Conservation (phyloP, 2,888 invertebrate genomes). For the Aethes cnicana region DNA sequence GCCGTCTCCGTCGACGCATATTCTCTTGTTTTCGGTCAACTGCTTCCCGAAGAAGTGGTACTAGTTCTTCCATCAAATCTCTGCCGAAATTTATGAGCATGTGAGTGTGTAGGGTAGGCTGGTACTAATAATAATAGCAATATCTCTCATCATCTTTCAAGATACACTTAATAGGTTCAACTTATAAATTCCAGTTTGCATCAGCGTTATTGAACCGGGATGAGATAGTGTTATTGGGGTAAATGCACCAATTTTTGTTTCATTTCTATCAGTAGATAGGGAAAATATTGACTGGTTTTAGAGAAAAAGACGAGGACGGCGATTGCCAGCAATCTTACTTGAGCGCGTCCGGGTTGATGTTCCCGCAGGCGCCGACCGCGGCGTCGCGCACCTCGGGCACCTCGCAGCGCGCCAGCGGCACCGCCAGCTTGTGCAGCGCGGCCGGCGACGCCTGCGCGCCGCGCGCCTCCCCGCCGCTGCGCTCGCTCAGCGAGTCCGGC, state of each 20-base stretch:
- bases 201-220: no score
- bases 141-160: no score
- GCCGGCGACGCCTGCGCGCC: conserved; percentile 89
- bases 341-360: conserved; percentile 96
- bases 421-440: conserved; percentile 94
- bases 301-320: no score
- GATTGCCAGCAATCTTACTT: conserved; percentile 86
- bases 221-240: no score
- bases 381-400: conserved; percentile 96
- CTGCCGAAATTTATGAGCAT: no score
- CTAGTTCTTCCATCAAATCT: conserved; percentile 97
- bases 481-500: conserved; percentile 94
- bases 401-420: conserved; percentile 96
- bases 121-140: no score
- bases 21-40: conserved; percentile 99
- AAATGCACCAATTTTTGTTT: no score
- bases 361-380: conserved; percentile 95
- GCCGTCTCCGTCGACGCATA: conserved; percentile 92
- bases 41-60: conserved; percentile 95
- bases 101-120: no score
- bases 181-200: no score
- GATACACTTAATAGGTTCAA: no score
- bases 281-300: no score
- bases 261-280: no score
- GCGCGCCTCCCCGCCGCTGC: conserved; percentile 89